These are phyloP conservation scores for Hydropotes inermis DNA, from an alignment of 2,113 vertebrate genomes.

Conservation along the genomic window DNA sequence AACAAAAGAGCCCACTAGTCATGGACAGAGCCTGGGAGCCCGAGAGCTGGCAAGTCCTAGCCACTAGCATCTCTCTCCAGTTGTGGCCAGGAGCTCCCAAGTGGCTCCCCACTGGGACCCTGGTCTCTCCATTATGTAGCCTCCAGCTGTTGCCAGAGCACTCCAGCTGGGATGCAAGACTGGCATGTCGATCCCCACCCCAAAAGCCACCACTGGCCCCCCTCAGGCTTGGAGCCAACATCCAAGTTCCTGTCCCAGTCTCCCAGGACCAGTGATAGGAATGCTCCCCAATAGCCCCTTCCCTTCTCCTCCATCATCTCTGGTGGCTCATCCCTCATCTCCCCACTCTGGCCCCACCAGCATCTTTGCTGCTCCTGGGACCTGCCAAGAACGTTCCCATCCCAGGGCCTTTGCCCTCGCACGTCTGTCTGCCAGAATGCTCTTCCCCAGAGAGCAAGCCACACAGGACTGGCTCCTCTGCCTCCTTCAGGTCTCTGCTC, in stretches of 20 bases:
- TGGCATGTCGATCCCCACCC: neutral
- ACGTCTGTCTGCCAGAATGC: neutral
- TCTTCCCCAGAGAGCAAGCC: neutral
- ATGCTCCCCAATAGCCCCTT: neutral
- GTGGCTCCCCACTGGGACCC: neutral
- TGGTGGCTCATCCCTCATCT: neutral
- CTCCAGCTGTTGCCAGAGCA: neutral
- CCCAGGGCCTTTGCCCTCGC: neutral
- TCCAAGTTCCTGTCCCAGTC: neutral
- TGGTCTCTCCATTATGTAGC: neutral
- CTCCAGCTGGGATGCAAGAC: neutral
- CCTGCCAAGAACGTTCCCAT: neutral
- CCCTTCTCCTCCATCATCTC: neutral
- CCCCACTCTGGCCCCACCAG: neutral
- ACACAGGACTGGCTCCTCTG: neutral
- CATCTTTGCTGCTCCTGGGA: neutral
- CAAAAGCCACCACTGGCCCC: neutral
- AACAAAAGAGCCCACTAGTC: neutral
- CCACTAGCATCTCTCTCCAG: neutral
- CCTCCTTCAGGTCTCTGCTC: neutral
- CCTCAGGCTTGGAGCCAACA: neutral
- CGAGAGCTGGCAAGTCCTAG: neutral
- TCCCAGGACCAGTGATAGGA: neutral
- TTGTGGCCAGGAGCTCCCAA: neutral
- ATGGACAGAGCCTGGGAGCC: neutral